These are phyloP conservation scores for Conomelus anceps DNA, from an alignment of 2,888 invertebrate species.

Conservation along the genomic window DNA sequence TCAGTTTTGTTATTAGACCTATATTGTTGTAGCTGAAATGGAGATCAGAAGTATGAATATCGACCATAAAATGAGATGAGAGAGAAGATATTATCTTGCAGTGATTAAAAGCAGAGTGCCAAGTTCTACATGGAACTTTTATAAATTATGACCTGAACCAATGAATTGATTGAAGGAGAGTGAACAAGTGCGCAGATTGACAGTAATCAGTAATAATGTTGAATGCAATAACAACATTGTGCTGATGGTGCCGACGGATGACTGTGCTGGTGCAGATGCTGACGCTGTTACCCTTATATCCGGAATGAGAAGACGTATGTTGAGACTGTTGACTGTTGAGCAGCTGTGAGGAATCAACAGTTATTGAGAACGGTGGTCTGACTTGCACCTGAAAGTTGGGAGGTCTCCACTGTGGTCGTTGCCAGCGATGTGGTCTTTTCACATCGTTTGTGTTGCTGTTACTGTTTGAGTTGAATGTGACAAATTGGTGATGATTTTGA, in stretches of 20 bases:
- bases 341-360: background rate
- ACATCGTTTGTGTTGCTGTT: background rate
- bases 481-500: slow-evolving; percentile 20
- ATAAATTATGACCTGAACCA: too few species aligned
- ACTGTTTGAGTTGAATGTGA: background rate
- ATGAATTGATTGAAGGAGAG: too few species aligned
- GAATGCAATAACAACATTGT: background rate
- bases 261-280: background rate
- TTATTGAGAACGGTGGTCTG: background rate
- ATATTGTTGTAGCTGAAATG: too few species aligned
- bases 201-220: too few species aligned
- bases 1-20: too few species aligned
- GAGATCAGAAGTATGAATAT: too few species aligned
- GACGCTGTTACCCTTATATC: background rate
- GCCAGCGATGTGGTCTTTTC: background rate
- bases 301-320: background rate
- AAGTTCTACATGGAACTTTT: too few species aligned
- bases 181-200: too few species aligned
- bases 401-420: background rate
- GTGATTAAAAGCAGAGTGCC: too few species aligned
- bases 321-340: background rate
- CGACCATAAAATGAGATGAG: too few species aligned
- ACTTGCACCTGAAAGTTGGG: background rate
- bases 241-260: background rate
- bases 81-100: too few species aligned